Conservation (phyloP, 2,888 invertebrate genomes). For the Apotomis capreana region DNA sequence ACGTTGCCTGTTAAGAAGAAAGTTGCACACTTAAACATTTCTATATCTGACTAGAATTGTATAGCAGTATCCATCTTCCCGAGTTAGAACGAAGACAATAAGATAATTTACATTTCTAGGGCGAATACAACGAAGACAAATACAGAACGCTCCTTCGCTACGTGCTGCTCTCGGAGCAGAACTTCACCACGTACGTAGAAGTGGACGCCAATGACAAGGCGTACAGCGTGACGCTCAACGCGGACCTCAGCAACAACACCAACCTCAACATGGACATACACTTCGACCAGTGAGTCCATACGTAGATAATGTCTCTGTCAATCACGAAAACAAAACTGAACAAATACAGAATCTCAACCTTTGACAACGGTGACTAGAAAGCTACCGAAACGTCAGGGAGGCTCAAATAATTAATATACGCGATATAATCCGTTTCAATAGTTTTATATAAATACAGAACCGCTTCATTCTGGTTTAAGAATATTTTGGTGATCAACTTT, state of each 20-base stretch:
- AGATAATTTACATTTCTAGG: constrained; percentile 63
- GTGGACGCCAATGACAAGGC: constrained; percentile 86
- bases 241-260: constrained; percentile 86
- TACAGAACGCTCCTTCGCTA: constrained; percentile 88
- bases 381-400: too few relatives aligned
- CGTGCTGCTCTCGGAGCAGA: constrained; percentile 82
- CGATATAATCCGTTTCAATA: too few relatives aligned
- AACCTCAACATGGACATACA: constrained; percentile 88
- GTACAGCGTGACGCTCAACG: constrained; percentile 86
- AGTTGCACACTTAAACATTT: too few relatives aligned
- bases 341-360: too few relatives aligned
- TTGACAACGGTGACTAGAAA: too few relatives aligned
- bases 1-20: too few relatives aligned
- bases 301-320: too few relatives aligned
- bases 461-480: too few relatives aligned
- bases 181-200: constrained; percentile 86
- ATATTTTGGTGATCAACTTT: too few relatives aligned
- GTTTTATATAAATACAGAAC: too few relatives aligned
- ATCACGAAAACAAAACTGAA: not conserved
- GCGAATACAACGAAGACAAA: constrained; percentile 85
- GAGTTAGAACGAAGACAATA: not conserved
- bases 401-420: too few relatives aligned
- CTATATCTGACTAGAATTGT: too few relatives aligned
- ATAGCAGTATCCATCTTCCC: not conserved
- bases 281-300: constrained; percentile 87